Conservation (phyloP, 2,888 invertebrate species). For the Diarsia rubi region DNA sequence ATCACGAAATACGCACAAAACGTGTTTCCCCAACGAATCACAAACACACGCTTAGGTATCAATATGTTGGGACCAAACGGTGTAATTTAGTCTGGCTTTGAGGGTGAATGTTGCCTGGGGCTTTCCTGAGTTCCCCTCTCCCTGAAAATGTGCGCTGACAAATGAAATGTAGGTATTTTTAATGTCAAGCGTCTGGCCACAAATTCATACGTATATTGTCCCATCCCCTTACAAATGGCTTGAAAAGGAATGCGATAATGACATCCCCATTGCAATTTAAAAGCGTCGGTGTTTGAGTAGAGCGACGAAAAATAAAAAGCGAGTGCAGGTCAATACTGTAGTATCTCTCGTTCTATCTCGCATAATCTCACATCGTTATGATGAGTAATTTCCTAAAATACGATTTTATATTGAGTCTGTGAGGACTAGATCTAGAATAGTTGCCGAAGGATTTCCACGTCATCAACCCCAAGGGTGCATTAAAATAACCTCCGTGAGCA, state of each 20-base stretch:
- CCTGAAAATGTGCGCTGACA: constrained; percentile 12
- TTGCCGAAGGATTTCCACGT: constrained; percentile 26
- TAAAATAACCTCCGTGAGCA: constrained; percentile 14
- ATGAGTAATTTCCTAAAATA: constrained; percentile 40
- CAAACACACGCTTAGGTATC: background rate
- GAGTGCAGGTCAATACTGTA: constrained; percentile 38
- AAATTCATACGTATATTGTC: constrained; percentile 9
- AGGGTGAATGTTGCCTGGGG: constrained; percentile 20
- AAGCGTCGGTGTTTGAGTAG: constrained; percentile 13
- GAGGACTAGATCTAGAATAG: constrained; percentile 25
- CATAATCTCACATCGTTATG: constrained; percentile 20
- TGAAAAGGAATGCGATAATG: constrained; percentile 31
- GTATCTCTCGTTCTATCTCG: constrained; percentile 30
- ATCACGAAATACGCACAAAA: constrained; percentile 4
- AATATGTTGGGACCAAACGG: constrained; percentile 3
- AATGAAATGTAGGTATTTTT: constrained; percentile 37
- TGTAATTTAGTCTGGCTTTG: constrained; percentile 15
- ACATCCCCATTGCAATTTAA: constrained; percentile 33
- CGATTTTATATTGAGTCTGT: constrained; percentile 28
- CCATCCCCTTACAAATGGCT: constrained; percentile 12
- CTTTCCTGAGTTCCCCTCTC: background rate
- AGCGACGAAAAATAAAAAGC: constrained; percentile 28
- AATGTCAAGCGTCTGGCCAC: constrained; percentile 16
- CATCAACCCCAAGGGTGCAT: background rate
- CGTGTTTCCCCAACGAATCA: constrained; percentile 12